These are phyloP conservation scores for Mesocricetus auratus DNA, from an alignment of 2,113 vertebrate species.

Conservation along the genomic window DNA sequence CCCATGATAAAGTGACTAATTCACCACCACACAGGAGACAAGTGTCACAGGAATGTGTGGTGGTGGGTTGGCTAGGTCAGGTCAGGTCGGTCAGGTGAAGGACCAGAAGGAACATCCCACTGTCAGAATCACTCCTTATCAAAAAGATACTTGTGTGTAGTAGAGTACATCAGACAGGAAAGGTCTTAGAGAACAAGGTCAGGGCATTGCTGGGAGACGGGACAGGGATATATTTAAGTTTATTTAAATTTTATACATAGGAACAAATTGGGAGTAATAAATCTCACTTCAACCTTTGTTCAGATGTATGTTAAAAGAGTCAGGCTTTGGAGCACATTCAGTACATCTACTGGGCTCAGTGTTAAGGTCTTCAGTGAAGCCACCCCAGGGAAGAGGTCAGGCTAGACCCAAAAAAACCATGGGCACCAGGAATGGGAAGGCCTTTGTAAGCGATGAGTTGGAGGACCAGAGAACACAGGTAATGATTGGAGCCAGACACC, in stretches of 20 bases:
- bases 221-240: neutral
- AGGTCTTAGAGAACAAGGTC: neutral
- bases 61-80: rapidly evolving
- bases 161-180: neutral
- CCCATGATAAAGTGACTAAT: rapidly evolving
- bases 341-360: neutral
- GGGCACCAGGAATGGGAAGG: rapidly evolving
- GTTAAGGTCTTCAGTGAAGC: neutral
- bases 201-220: neutral
- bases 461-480: neutral
- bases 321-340: rapidly evolving
- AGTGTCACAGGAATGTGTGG: neutral
- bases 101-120: neutral
- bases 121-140: neutral
- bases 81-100: neutral
- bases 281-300: neutral
- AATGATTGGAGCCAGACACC: neutral
- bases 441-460: neutral
- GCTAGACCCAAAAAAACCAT: neutral
- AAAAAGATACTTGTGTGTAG: neutral
- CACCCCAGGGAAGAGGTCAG: neutral
- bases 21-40: neutral
- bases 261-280: neutral
- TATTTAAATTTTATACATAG: neutral
- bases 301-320: neutral